Percentiles rank a stretch among this genome's conserved stretches.
These are phyloP conservation scores for Drosophila paulistorum DNA, from an alignment of 1,140 invertebrate species.

Conservation along the genomic window DNA sequence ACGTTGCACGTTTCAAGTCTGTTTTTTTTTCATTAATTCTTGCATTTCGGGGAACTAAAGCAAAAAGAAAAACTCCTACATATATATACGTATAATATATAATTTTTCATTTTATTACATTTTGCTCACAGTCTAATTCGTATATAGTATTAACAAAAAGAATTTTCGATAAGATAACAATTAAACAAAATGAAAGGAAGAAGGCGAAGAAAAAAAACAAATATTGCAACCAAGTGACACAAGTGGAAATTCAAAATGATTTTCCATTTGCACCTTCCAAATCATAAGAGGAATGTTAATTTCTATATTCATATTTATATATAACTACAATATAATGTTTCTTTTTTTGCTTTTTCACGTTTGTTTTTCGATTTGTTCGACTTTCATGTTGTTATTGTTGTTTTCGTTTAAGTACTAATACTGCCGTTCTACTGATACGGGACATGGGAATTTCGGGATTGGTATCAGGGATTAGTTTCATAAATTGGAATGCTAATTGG, in stretches of 20 bases:
- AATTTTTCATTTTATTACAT: background rate
- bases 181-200: background rate
- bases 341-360: too few relatives aligned
- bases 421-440: slow-evolving; percentile 28
- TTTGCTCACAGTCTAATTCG: slow-evolving; percentile 17
- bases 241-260: background rate
- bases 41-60: slow-evolving; percentile 9
- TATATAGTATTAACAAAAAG: slow-evolving; percentile 9
- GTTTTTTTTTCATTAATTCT: background rate
- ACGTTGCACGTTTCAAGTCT: slow-evolving; percentile 68
- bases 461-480: slow-evolving; percentile 22
- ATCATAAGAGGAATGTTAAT: slow-evolving; percentile 40
- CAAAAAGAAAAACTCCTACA: slow-evolving; percentile 9
- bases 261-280: background rate
- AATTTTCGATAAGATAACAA: slow-evolving; percentile 14
- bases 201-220: background rate
- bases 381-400: background rate
- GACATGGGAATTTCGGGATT: background rate
- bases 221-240: slow-evolving; percentile 34
- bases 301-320: background rate
- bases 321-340: background rate
- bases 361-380: slow-evolving; percentile 30
- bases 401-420: slow-evolving; percentile 53
- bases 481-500: slow-evolving; percentile 63
- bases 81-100: background rate